phyloP scores from a whole-genome alignment of 2,113 vertebrate genomes.

The Lepus europaeus region DNA sequence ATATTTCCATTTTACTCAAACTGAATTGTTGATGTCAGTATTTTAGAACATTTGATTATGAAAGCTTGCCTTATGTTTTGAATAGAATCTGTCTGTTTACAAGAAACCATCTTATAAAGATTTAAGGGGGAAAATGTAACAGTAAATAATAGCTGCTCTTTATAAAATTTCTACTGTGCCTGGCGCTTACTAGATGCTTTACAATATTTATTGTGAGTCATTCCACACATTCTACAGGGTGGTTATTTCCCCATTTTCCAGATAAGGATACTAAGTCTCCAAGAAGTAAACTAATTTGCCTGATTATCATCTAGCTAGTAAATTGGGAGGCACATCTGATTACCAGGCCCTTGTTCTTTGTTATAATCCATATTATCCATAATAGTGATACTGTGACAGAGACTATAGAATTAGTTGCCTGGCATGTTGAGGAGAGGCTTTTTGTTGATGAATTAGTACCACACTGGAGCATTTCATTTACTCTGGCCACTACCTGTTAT shows the following conservation, averaged over 20 bases:
- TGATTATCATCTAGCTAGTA: not conserved
- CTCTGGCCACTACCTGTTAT: not conserved
- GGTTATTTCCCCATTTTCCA: not conserved
- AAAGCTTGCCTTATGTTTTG: constrained; percentile 9
- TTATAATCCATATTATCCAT: not conserved
- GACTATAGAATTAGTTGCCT: not conserved
- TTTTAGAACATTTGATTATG: constrained; percentile 45
- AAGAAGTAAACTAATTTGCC: constrained; percentile 12
- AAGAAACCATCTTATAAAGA: not conserved
- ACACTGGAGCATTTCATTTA: constrained; percentile 22
- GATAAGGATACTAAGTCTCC: not conserved
- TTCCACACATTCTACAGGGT: not conserved
- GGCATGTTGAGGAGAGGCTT: constrained; percentile 39
- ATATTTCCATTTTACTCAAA: constrained; percentile 53
- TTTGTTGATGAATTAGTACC: constrained; percentile 44
- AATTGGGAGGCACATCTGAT: not conserved
- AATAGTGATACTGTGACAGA: not conserved
- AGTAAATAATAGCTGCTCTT: constrained; percentile 9
- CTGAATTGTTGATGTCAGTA: constrained; percentile 20
- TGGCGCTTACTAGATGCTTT: constrained; percentile 37
- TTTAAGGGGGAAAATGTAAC: not conserved
- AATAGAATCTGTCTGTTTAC: constrained; percentile 5
- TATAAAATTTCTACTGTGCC: not conserved
- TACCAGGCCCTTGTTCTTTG: not conserved
- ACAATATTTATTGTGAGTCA: not conserved